phyloP scores from a whole-genome alignment of 64 coral and sea anemone species.

The Pachyseris speciosa region DNA sequence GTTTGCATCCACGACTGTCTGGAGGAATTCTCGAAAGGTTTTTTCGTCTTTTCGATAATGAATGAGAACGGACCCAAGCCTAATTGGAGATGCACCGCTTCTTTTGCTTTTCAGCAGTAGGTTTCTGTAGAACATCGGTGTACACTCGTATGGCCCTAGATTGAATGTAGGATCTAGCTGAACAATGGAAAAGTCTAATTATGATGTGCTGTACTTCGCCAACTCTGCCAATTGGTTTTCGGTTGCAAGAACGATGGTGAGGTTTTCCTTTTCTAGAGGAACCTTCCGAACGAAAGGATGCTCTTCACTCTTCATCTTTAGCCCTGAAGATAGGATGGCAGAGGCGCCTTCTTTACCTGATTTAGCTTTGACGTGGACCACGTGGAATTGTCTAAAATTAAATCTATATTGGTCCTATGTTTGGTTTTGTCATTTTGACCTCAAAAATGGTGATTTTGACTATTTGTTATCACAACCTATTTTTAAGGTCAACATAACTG shows the following conservation, averaged over 20 bases:
- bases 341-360: neutral
- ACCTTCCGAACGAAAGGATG: neutral
- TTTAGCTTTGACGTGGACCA: neutral
- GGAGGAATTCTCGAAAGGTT: neutral
- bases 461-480: too few species aligned
- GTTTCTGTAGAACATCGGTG: neutral
- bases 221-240: neutral
- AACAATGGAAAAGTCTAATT: neutral
- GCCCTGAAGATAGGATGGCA: neutral
- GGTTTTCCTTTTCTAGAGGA: neutral
- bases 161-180: constrained; percentile 32
- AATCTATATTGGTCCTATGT: too few species aligned
- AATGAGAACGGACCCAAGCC: constrained; percentile 7
- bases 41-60: constrained; percentile 19
- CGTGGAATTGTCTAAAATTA: too few species aligned
- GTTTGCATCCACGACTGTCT: neutral
- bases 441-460: too few species aligned
- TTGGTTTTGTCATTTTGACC: too few species aligned
- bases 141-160: constrained; percentile 5
- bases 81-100: constrained; percentile 4
- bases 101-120: neutral
- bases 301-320: neutral
- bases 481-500: too few species aligned
- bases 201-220: constrained; percentile 3
- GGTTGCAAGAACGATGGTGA: neutral